These are phyloP conservation scores for Lanistes nyassanus DNA, from an alignment of 1,140 invertebrate genomes.

Conservation along the genomic window DNA sequence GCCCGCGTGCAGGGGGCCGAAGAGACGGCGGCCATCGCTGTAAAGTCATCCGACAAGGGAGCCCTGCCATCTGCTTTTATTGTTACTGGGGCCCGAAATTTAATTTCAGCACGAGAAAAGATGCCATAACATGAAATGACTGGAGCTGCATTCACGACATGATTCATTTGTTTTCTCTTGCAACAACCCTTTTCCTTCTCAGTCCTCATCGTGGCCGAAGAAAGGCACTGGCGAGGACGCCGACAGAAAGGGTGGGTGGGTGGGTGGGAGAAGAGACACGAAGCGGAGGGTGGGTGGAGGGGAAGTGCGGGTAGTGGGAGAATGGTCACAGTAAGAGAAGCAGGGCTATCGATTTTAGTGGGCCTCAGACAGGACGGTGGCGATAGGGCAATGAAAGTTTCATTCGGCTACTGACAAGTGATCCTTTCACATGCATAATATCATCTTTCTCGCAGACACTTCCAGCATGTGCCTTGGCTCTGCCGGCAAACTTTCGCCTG, in stretches of 20 bases:
- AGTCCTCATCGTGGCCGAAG: constrained; percentile 8
- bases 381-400: constrained; percentile 12
- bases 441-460: not conserved
- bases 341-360: too few species aligned
- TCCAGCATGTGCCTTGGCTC: too few species aligned
- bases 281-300: not conserved
- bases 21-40: not conserved
- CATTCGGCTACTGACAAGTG: constrained; percentile 14
- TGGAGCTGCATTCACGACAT: constrained; percentile 21
- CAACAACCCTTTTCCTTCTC: constrained; percentile 2
- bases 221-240: not conserved
- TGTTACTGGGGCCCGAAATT: constrained; percentile 25
- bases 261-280: too few species aligned
- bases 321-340: not conserved
- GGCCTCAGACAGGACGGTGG: not conserved
- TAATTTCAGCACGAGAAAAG: constrained; percentile 26
- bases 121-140: constrained; percentile 27
- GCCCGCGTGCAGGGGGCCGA: not conserved
- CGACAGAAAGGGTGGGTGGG: not conserved
- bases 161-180: constrained; percentile 30
- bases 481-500: too few species aligned
- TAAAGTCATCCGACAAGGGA: not conserved
- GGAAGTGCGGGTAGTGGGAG: not conserved
- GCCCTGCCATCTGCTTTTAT: constrained; percentile 19
- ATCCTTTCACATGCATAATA: constrained; percentile 12